Evolutionary conservation across 2,113 vertebrate species (phyloP), one percentile per base, ranked within the genome.

Genomic region (Cepphus grylle): DNA sequence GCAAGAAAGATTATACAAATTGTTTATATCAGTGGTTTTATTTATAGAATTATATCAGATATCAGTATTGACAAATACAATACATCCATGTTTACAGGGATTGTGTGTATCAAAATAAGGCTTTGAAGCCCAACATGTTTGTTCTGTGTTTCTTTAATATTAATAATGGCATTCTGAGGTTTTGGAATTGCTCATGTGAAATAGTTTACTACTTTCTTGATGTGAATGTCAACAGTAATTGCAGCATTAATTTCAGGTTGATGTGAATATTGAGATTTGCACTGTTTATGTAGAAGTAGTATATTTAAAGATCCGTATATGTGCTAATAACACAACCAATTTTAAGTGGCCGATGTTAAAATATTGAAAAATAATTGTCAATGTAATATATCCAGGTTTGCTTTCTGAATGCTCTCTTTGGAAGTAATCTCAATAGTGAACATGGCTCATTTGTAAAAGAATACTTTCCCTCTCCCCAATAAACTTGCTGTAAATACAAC

Each of bases 251-350:
- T 97, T 98, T 97, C 89, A 98, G 89, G 73, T 92, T 97, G 95
- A 98, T 97, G 97, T 93, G 95, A 98, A 97, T 97, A 97, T 97
- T 98, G 95, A 98, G 82, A 90, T 95, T 96, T 98, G 97, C 96
- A 97, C 94, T 98, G 96, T 97, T 84, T 97, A 94, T 97, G 97
- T 98, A 98, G 96, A 94, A 94, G 85, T 95, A 96, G 90, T 90
- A 50, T 98, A 98, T 98, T 98, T 98, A 97, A 98, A 96, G 80
- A 97, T 96, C 94, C 95, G 59, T 98, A 88, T 98, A 94, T 92
- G 97, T 98, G 97, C 96, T 97, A 97, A 96, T 94, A 96, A 96
- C 96, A 96, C 95, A 97, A 97, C 61, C 92, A 93, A 38, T 91
- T 97, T 92, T 95, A 97, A 98, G 82, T 97, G 96, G 80, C 92